Base-by-base conservation (phyloP, 2,113 vertebrate species). In the Vicugna pacos region DNA sequence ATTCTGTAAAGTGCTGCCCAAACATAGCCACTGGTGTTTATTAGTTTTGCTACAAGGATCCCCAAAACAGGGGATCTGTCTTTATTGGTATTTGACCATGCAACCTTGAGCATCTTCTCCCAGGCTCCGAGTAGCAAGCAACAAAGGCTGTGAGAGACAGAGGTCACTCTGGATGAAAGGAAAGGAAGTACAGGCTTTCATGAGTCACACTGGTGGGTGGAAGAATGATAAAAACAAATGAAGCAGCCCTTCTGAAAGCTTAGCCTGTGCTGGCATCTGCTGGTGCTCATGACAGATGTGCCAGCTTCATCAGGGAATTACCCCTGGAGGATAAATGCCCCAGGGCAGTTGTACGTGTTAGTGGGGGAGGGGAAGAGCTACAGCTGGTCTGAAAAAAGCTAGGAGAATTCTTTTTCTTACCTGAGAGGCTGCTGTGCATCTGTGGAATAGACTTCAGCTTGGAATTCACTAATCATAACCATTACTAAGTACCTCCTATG, bases 241-340 rank as follows among this genome's bases (percentile, higher is more conserved):
- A 85, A 73, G n/a, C 62, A 30, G 52, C 52, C 26, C 28, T 94
- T 94, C 26, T 5, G 50, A 96, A 97, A 94, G 93, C 86, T 97
- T 96, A 76, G 95, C 82, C 73, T 96, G 48, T 97, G 60, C 97
- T 97, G 97, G 95, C 95, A 97, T 64, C 97, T 98, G 48, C 97
- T 96, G 96, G 97, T 65, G n/a, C 89, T 89, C 82, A 42, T 0
- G 9, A 46, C 2, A 48, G 82, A 69, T 70, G 30, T 65, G 17
- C 52, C 86, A 60, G 65, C 52, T 54, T 75, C 35, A 30, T 26
- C 19, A 48, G n/a, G 19, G 60, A 35, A 52, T 70, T 42, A 30
- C 28, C n/a, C 35, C 11, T 24, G 46, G 17, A 38, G 28, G 50
- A 62, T 17, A 56, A 81, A 77, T 50, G 20, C 13, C 65, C 26